These are phyloP conservation scores for Lophotis ruficrista DNA, from an alignment of 2,113 vertebrate species.

Conservation along the genomic window DNA sequence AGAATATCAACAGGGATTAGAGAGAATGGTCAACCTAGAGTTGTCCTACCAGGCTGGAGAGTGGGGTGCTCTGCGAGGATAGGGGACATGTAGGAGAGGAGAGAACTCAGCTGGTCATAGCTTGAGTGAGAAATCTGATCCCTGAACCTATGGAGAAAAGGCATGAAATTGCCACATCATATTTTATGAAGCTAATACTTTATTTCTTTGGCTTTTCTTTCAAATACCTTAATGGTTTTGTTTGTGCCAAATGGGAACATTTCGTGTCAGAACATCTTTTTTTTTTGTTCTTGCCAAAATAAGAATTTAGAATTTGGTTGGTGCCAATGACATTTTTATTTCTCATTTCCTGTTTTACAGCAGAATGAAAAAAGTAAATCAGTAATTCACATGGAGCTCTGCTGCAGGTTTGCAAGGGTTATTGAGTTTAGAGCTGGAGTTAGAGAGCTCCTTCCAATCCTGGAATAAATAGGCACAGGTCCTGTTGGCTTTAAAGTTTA, in stretches of 20 bases:
- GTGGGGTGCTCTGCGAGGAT: neutral
- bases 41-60: neutral
- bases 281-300: neutral
- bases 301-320: neutral
- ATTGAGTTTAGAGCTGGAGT: neutral
- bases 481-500: conserved; percentile 12
- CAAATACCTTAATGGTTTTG: conserved; percentile 30
- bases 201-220: conserved; percentile 41
- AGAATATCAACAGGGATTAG: neutral
- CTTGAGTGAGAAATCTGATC: neutral
- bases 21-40: neutral
- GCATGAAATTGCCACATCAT: neutral
- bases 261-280: conserved; percentile 15
- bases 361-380: neutral
- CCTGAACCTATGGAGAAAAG: neutral
- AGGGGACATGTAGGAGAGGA: neutral
- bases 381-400: neutral
- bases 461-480: conserved; percentile 5
- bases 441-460: neutral
- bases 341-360: neutral
- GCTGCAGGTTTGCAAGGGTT: neutral
- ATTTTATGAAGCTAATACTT: neutral
- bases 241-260: conserved; percentile 32
- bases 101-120: neutral
- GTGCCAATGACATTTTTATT: conserved; percentile 15